These are phyloP conservation scores for Lontra canadensis DNA, from an alignment of 2,113 vertebrate genomes.

Conservation along the genomic window DNA sequence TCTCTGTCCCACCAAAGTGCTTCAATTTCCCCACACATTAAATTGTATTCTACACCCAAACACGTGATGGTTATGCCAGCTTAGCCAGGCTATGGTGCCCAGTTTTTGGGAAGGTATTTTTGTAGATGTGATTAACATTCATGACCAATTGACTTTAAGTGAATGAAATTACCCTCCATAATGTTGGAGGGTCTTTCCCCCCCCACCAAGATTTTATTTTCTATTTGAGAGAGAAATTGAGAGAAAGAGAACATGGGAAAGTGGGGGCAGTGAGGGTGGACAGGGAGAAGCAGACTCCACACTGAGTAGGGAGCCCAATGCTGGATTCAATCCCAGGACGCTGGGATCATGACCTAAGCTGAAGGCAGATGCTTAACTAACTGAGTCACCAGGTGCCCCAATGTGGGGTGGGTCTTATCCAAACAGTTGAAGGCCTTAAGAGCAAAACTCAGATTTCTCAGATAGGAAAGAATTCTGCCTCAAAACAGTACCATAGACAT, in stretches of 20 bases:
- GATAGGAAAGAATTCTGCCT: neutral
- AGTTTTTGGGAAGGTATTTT: neutral
- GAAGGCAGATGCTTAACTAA: neutral
- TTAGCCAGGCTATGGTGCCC: neutral
- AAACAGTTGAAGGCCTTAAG: neutral
- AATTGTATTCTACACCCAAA: neutral
- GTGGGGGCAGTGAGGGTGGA: too few relatives aligned
- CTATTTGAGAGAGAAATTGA: neutral
- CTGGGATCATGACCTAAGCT: neutral
- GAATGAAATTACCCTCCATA: neutral
- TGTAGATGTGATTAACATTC: neutral
- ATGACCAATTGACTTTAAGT: neutral
- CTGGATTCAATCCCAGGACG: neutral
- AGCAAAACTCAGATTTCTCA: neutral
- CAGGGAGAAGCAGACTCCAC: neutral
- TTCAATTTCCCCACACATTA: neutral
- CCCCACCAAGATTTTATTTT: neutral
- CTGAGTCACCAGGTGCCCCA: neutral
- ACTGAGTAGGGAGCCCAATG: neutral
- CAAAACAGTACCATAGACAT: neutral
- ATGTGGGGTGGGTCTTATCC: neutral
- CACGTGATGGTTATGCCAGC: neutral
- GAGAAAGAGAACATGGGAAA: neutral
- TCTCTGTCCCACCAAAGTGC: neutral
- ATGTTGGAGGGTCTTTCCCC: neutral